Evolutionary conservation across 2,797 vertebrate genomes (phyloP).

Genomic region (Knipowitschia caucasica): DNA sequence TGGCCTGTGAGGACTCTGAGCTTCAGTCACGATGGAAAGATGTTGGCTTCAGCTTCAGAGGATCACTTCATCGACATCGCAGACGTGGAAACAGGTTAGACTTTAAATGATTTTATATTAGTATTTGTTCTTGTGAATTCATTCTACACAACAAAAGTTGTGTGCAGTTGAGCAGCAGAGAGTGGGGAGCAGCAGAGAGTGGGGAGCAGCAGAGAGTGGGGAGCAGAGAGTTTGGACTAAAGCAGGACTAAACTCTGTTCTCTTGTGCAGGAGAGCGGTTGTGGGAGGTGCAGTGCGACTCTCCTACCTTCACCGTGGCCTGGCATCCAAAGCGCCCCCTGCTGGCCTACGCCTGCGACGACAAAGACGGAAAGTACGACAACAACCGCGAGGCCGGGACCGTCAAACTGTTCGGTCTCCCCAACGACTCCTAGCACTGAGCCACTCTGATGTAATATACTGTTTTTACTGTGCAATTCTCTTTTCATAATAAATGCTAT

Average conservation of each 20-base stretch:
- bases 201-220: too few species aligned
- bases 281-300: slow-evolving; percentile 98
- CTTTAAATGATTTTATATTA: too few species aligned
- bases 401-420: slow-evolving; percentile 94
- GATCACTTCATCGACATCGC: slow-evolving; percentile 99
- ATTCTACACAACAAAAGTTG: too few species aligned
- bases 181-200: too few species aligned
- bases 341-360: slow-evolving; percentile 94
- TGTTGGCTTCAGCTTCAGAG: slow-evolving; percentile 94
- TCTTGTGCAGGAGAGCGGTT: slow-evolving; percentile 86
- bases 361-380: slow-evolving; percentile 98
- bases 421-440: slow-evolving; percentile 86
- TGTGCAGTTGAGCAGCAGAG: too few species aligned
- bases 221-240: too few species aligned
- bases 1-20: slow-evolving; percentile 97
- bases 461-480: too few species aligned
- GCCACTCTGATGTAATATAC: background rate
- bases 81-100: slow-evolving; percentile 92
- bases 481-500: too few species aligned
- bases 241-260: background rate
- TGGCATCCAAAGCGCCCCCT: slow-evolving; percentile 96
- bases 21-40: slow-evolving; percentile 96
- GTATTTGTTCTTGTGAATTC: too few species aligned
- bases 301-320: slow-evolving; percentile 94
- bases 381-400: slow-evolving; percentile 94